Evolutionary conservation across 2,888 invertebrate species (phyloP), one percentile per base, ranked within the genome.

Genomic region (Cremastinae sp.): DNA sequence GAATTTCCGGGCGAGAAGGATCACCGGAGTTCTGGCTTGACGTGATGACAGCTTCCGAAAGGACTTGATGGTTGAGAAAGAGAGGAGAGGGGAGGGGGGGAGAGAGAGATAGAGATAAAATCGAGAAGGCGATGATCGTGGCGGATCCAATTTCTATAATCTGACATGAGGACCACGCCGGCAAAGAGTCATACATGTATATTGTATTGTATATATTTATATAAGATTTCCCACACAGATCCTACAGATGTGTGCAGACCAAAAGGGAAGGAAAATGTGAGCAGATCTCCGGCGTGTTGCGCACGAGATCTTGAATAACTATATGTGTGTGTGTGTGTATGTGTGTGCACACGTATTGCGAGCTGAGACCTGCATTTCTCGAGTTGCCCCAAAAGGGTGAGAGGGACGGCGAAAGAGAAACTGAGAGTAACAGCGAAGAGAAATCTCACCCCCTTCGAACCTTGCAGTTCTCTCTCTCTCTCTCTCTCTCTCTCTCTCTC

Each of bases 81-180:
- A 12, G 45, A 43, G n/a, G 16, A 18, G 49, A 34, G 47, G 28
- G 0, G 47, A 16, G 47, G n/a, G 45, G 16, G 9, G 7, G 36
- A 18, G 51, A 54, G 54, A 4, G 53, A 14, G 18, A 16, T 3
- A 28, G 45, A 45, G 38, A 28, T 2, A 28, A 28, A 65, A 65
- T 34, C 43, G 65, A 38, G 43, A 70, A 61, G 61, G 61, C 45
- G 70, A 70, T 70, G 62, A 70, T 70, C 70, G 70, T 54, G 62
- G 70, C 70, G 64, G 72, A 74, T 74, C 70, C 70, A 73, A 77
- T 77, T 77, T 77, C 77, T 77, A 70, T 77, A 74, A 73, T 73
- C 74, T 69, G 65, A 70, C 73, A 65, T 61, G 77, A 74, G 70
- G 56, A 54, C 36, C 45, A 4, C 49, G 34, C 59, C 41, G 28